Percentiles rank a stretch among this genome's conserved stretches.
Conservation (phyloP, 2,113 vertebrate genomes). For the Otolemur garnettii region DNA sequence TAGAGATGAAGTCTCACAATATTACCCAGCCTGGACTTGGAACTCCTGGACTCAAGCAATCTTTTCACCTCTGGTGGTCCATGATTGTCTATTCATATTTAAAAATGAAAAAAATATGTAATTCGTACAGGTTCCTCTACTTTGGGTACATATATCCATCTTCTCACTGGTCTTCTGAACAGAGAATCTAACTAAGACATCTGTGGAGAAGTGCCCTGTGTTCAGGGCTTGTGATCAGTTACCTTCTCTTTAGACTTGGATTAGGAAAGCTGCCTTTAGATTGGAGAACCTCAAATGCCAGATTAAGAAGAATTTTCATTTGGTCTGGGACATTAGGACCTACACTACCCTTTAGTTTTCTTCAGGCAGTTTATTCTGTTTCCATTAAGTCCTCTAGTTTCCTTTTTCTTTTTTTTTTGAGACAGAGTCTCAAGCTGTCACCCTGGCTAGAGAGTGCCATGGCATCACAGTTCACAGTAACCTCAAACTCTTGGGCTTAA, state of each 20-base stretch:
- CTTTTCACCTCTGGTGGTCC: background rate
- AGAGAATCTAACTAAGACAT: background rate
- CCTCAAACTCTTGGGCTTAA: too few relatives aligned
- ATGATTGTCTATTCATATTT: constrained; percentile 23
- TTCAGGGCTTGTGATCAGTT: constrained; percentile 3
- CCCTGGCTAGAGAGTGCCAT: too few relatives aligned
- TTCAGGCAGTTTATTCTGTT: constrained; percentile 4
- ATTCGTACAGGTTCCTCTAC: background rate
- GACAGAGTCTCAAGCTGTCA: too few relatives aligned
- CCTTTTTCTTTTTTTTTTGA: background rate
- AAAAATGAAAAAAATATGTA: constrained; percentile 50
- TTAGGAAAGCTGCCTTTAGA: constrained; percentile 44
- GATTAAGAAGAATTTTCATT: constrained; percentile 39
- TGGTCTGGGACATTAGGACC: background rate
- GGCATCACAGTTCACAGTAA: too few relatives aligned
- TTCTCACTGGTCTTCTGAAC: constrained; percentile 1
- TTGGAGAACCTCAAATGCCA: background rate
- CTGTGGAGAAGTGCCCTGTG: background rate
- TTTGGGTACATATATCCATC: constrained; percentile 3
- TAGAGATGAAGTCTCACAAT: too few relatives aligned
- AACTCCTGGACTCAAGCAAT: too few relatives aligned
- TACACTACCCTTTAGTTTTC: constrained; percentile 51
- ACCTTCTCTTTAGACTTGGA: constrained; percentile 32
- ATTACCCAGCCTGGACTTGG: too few relatives aligned
- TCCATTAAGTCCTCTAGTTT: background rate